These are phyloP conservation scores for Homalodisca vitripennis DNA, from an alignment of 1,140 invertebrate genomes.

Conservation along the genomic window DNA sequence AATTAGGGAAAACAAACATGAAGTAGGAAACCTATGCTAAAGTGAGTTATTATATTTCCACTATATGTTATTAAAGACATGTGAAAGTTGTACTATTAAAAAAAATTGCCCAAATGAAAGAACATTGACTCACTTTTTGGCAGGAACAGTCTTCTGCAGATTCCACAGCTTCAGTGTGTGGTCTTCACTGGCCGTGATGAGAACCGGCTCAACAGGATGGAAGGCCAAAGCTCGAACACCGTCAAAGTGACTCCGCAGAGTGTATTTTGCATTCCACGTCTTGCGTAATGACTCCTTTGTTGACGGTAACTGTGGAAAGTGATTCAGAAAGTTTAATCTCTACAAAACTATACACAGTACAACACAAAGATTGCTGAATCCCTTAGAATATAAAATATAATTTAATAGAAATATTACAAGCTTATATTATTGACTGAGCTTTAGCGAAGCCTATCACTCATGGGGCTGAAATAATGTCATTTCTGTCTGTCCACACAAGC, in stretches of 20 bases:
- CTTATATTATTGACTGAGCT: too few species aligned
- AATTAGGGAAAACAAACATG: too few species aligned
- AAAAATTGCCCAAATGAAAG: too few species aligned
- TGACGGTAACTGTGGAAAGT: constrained; percentile 59
- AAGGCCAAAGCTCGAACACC: constrained; percentile 95
- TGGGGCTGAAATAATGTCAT: too few species aligned
- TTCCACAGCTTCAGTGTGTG: constrained; percentile 99
- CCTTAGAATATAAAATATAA: background rate
- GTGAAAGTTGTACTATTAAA: too few species aligned
- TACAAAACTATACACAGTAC: background rate
- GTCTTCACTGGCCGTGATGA: constrained; percentile 98
- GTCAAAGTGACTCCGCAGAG: constrained; percentile 96
- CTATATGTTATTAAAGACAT: too few species aligned
- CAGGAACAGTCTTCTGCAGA: constrained; percentile 94
- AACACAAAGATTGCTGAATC: background rate
- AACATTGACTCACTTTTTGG: constrained; percentile 77
- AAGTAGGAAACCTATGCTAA: too few species aligned
- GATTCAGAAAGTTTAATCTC: background rate
- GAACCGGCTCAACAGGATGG: constrained; percentile 94
- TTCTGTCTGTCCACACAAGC: too few species aligned
- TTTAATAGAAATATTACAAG: too few species aligned
- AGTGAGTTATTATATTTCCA: too few species aligned
- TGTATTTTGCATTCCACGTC: constrained; percentile 98
- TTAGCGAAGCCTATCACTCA: too few species aligned
- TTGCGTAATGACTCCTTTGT: constrained; percentile 94